Evolutionary conservation across 23 tunicate genomes (phyloP).

Genomic region (Phallusia fumigata): DNA sequence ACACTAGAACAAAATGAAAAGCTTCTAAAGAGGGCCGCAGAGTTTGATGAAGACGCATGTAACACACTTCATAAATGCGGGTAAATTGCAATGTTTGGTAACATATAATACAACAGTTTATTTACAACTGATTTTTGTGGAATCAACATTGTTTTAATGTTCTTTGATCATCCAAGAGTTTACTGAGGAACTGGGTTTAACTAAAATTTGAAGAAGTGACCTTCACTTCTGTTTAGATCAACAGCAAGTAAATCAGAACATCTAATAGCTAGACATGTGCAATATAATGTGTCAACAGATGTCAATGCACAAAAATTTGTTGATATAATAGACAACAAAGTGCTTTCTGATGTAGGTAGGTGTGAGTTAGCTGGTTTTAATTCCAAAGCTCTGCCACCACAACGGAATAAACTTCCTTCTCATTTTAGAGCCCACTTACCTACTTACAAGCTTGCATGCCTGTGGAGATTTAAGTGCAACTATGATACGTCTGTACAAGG

Average conservation of each 20-base stretch:
- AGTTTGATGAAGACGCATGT: slow-evolving; percentile 38
- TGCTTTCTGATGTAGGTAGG: not conserved
- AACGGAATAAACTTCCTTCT: too few species aligned
- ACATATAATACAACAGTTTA: too few species aligned
- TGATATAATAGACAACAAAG: not conserved
- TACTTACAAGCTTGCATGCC: slow-evolving; percentile 84
- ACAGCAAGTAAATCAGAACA: not conserved
- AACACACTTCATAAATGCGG: not conserved
- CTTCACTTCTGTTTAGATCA: too few species aligned
- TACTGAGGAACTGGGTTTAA: not conserved
- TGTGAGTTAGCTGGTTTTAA: too few species aligned
- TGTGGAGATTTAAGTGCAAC: slow-evolving; percentile 95
- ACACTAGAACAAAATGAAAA: slow-evolving; percentile 40
- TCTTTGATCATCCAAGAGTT: too few species aligned
- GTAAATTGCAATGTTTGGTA: too few species aligned
- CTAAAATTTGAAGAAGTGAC: not conserved
- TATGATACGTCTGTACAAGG: slow-evolving; percentile 61
- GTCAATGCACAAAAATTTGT: not conserved
- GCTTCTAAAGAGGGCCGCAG: slow-evolving; percentile 27
- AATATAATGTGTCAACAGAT: not conserved
- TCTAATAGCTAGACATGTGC: not conserved
- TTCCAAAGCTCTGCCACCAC: too few species aligned
- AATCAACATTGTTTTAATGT: too few species aligned
- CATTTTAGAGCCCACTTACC: not conserved
- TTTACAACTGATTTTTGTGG: too few species aligned